Base-by-base conservation (phyloP, 2,888 invertebrate genomes). In the Trypoxylon attenuatum region DNA sequence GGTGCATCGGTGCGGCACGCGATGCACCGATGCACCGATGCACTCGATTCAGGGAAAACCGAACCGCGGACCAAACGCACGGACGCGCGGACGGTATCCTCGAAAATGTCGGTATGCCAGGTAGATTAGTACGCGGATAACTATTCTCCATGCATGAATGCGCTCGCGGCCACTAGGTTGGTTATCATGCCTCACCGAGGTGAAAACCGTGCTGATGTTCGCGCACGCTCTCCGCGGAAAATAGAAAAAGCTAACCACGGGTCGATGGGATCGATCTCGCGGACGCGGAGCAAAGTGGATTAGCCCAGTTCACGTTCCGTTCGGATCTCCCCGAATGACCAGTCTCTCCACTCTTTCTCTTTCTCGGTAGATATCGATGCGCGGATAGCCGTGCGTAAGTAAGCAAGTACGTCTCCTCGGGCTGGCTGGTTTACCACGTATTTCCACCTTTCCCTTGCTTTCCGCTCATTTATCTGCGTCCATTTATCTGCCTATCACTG, bases 61-160 rank as follows among this genome's bases (percentile, higher is more conserved):
- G 41, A 39, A 33, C 74, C 78, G 67, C 71, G 76, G 77, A 77
- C 80, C 76, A 71, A 66, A 61, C 68, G 10, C 5, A 41, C 16
- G 51, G 71, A 65, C 68, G 23, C 43, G 25, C n/a, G 10, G 29
- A 51, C 43, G 56, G 23, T 50, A 64, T 60, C 47, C 33, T 62
- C 67, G 63, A 63, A 60, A 71, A 47, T 27, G 25, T 49, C 27
- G 38, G n/a, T n/a, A n/a, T 33, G 43, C 23, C 23, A 61, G 71
- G 59, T 75, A 77, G 76, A 80, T 78, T 69, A 77, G 78, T 70
- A 69, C 62, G 63, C 68, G 68, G 73, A 77, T 80, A 80, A 78
- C 72, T 72, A 80, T 81, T 77, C 73, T 74, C 74, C 76, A 71
- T 73, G 70, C 78, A 79, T 78, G 78, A 77, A 72, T 74, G 75